Evolutionary conservation across 2,888 invertebrate species (phyloP).

Genomic region (Linnaemya vulpina): DNA sequence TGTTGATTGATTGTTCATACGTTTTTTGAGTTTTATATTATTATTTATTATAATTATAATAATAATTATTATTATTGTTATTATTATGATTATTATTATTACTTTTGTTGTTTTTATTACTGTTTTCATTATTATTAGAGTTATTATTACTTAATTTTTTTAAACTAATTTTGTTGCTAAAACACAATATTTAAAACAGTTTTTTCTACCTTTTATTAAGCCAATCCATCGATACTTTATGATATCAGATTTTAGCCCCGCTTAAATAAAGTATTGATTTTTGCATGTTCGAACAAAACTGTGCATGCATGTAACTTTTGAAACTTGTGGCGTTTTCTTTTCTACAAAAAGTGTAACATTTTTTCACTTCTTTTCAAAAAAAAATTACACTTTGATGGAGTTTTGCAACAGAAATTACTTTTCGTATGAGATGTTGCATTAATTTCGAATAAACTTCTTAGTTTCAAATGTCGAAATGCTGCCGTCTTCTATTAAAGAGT

Average conservation of each 20-base stretch:
- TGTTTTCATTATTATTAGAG: neutral
- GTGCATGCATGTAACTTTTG: too few species aligned
- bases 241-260: neutral
- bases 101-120: neutral
- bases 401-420: too few species aligned
- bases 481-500: too few species aligned
- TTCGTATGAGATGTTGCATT: too few species aligned
- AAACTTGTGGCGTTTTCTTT: too few species aligned
- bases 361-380: too few species aligned
- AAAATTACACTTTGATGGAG: too few species aligned
- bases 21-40: constrained; percentile 15
- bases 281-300: too few species aligned
- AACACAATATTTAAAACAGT: constrained; percentile 32
- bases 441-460: too few species aligned
- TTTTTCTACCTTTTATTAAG: neutral
- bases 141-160: neutral
- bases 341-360: too few species aligned
- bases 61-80: neutral
- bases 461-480: too few species aligned
- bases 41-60: neutral
- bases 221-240: neutral
- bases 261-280: neutral
- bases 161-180: neutral
- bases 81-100: neutral
- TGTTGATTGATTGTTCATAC: constrained; percentile 49